A percentile compares a stretch with the other conserved stretches of the same genome.
These are phyloP conservation scores for Rugalucina vietnamica DNA, from an alignment of 2,888 invertebrate species.

Conservation along the genomic window DNA sequence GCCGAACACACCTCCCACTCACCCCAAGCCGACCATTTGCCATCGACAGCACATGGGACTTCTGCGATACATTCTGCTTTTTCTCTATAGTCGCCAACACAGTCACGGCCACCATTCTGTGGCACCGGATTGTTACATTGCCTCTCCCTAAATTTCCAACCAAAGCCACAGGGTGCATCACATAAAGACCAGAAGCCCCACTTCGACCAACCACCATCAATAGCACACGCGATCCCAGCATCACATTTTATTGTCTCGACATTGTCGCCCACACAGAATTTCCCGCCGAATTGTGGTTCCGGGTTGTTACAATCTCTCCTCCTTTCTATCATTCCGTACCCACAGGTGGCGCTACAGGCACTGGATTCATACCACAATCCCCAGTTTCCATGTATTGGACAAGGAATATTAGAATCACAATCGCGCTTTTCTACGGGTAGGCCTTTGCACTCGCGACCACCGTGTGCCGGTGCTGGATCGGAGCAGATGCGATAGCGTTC, in stretches of 20 bases:
- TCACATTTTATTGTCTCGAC: conserved; percentile 39
- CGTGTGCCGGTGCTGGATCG: conserved; percentile 35
- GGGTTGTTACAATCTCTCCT: conserved; percentile 56
- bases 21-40: conserved; percentile 48
- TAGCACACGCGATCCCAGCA: conserved; percentile 31
- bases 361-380: conserved; percentile 39
- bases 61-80: conserved; percentile 35
- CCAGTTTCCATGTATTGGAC: conserved; percentile 52
- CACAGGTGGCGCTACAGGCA: conserved; percentile 41
- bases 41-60: conserved; percentile 37
- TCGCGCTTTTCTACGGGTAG: conserved; percentile 7
- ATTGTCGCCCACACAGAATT: conserved; percentile 29
- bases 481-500: conserved; percentile 21
- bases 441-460: conserved; percentile 37
- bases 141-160: conserved; percentile 21
- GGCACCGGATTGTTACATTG: conserved; percentile 42
- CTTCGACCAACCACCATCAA: conserved; percentile 47
- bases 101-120: conserved; percentile 34
- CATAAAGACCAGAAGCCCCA: conserved; percentile 40
- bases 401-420: conserved; percentile 36
- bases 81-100: conserved; percentile 20
- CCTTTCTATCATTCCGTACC: conserved; percentile 33
- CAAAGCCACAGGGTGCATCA: conserved; percentile 31
- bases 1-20: conserved; percentile 33
- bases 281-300: conserved; percentile 35